Conservation (phyloP, 2,888 invertebrate genomes). For the Xestia c-nigrum region DNA sequence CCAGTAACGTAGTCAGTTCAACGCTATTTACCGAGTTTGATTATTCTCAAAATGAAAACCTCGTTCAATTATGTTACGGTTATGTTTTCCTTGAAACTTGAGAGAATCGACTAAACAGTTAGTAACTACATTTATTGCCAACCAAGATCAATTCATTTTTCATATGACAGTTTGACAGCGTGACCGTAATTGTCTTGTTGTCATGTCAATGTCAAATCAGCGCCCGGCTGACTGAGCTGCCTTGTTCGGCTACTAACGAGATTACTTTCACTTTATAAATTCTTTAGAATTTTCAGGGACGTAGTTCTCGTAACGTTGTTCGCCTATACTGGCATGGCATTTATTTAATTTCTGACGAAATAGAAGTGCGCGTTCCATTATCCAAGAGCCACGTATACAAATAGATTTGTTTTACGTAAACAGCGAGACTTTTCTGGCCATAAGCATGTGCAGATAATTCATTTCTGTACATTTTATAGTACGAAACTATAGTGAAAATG, state of each 20-base stretch:
- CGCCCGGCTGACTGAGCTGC: background rate
- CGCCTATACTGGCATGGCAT: slow-evolving; percentile 34
- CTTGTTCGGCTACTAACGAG: slow-evolving; percentile 5
- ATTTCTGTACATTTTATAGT: background rate
- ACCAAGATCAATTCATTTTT: too few relatives aligned
- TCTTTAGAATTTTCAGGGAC: slow-evolving; percentile 55
- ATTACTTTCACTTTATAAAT: slow-evolving; percentile 64
- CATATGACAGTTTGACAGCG: background rate
- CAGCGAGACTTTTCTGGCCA: background rate
- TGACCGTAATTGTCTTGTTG: background rate
- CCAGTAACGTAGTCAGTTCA: too few relatives aligned
- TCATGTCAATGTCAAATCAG: slow-evolving; percentile 25
- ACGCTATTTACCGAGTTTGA: too few relatives aligned
- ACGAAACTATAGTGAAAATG: slow-evolving; percentile 71
- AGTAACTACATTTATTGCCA: too few relatives aligned
- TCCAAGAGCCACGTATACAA: slow-evolving; percentile 54
- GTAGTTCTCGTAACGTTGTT: slow-evolving; percentile 33
- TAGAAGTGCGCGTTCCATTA: slow-evolving; percentile 23
- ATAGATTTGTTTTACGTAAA: slow-evolving; percentile 27
- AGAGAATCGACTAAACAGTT: background rate
- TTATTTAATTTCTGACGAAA: slow-evolving; percentile 47
- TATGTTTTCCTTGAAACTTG: too few relatives aligned
- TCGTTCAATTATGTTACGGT: too few relatives aligned
- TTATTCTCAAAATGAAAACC: too few relatives aligned
- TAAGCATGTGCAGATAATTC: slow-evolving; percentile 39